Base-by-base conservation (phyloP, 1,140 invertebrate genomes). In the Heliconius melpomene region DNA sequence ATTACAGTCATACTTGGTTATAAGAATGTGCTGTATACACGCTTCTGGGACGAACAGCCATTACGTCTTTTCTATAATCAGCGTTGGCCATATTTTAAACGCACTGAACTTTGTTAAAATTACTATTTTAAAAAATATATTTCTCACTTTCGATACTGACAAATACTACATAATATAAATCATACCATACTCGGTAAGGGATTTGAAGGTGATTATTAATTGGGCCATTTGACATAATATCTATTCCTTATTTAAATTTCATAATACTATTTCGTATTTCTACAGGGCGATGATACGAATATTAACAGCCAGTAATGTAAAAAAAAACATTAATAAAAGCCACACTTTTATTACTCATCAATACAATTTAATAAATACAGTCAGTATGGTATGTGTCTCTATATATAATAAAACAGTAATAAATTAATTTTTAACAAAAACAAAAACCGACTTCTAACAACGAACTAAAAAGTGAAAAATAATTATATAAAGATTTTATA, bases 1-100 rank as follows among this genome's bases (percentile, higher is more conserved):
- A 66, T 13, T 26, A 26, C 26, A 26, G 8, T 66, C 16, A 32
- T 84, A 94, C 94, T 90, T 94, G 93, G 83, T 92, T 94, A 81
- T 94, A 94, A 60, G 93, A 94, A 88, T 94, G 94, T 73, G 94
- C 93, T 46, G 94, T 95, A 81, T 95, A 95, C 20, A 95, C 90
- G 88, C 93, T 95, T 72, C 93, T 89, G 9, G 93, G 93, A 60
- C 93, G 91, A 26, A 94, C 91, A 40, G 93, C 91, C 86, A 94
- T 91, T 75, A 88, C 88, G 77, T 94, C 91, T 83, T 94, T 93
- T 84, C 93, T 88, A 89, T 91, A 94, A 83, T 94, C 93, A 87
- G 92, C 83, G 83, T 86, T 93, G 86, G 92, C 91, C 93, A 94
- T 94, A 89, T 82, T 66, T 89, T 86, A 89, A 84, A 89, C 86